Percentiles rank a stretch among this genome's conserved stretches.
Conservation (phyloP, 2,797 vertebrate genomes). For the Tapirus indicus region DNA sequence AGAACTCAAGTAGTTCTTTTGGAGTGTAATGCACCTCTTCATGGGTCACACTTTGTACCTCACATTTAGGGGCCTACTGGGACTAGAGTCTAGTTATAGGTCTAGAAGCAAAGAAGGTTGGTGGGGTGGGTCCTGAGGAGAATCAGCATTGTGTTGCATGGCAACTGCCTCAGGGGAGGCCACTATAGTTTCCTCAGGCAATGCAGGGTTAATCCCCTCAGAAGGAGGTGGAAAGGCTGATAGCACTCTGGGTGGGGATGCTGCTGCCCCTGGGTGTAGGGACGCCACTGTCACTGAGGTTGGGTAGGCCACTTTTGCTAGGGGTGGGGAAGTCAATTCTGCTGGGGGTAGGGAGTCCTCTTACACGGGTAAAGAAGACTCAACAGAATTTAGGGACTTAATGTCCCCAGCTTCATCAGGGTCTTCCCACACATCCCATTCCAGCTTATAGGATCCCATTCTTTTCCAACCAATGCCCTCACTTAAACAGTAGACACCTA, state of each 20-base stretch:
- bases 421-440: not conserved
- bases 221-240: not conserved
- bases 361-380: not conserved
- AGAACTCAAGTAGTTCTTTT: not conserved
- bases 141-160: not conserved
- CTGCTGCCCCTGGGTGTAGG: not conserved
- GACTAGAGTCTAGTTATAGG: not conserved
- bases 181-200: not conserved
- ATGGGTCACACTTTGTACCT: not conserved
- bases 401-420: not conserved
- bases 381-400: not conserved
- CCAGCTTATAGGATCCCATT: not conserved
- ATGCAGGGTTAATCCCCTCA: not conserved
- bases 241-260: not conserved
- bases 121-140: not conserved
- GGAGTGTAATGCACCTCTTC: too few species aligned
- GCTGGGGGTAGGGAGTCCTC: not conserved
- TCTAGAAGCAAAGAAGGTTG: not conserved
- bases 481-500: too few species aligned
- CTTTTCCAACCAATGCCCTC: not conserved
- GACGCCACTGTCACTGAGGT: not conserved
- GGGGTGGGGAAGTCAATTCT: not conserved
- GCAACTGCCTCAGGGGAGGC: not conserved
- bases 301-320: not conserved
- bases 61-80: too few species aligned